Conservation (phyloP, 2,797 vertebrate genomes). For the Catharus ustulatus region DNA sequence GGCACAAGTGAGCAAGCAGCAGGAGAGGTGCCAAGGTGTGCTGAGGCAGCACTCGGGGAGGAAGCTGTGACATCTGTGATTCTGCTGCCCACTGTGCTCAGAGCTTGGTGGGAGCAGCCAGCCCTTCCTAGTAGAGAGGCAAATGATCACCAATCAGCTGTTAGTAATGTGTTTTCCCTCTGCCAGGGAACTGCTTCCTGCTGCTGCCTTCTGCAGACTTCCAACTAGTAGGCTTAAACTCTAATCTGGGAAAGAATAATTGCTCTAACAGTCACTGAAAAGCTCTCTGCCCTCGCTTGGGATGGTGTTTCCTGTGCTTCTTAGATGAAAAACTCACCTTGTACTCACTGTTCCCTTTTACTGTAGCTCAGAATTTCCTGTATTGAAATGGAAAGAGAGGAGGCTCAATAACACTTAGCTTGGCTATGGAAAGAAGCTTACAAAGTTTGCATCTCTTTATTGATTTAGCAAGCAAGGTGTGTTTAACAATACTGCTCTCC, state of each 20-base stretch:
- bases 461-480: background rate
- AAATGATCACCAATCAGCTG: background rate
- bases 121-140: background rate
- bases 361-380: background rate
- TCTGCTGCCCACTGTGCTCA: background rate
- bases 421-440: background rate
- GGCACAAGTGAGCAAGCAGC: background rate
- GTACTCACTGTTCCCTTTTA: background rate
- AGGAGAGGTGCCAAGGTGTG: background rate
- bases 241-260: conserved; percentile 11
- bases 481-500: background rate
- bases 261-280: background rate
- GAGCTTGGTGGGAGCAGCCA: background rate
- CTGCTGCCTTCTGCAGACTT: conserved; percentile 43
- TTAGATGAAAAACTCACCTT: background rate
- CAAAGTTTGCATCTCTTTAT: background rate
- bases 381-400: background rate
- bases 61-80: background rate
- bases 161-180: conserved; percentile 1
- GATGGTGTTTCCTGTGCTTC: background rate
- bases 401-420: background rate
- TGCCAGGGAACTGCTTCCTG: conserved; percentile 32
- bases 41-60: background rate
- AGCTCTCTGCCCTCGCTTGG: background rate
- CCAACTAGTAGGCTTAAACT: conserved; percentile 18